A percentile compares a stretch with the other conserved stretches of the same genome.
phyloP scores from a whole-genome alignment of 2,113 vertebrate genomes.

The Pelobates fuscus region DNA sequence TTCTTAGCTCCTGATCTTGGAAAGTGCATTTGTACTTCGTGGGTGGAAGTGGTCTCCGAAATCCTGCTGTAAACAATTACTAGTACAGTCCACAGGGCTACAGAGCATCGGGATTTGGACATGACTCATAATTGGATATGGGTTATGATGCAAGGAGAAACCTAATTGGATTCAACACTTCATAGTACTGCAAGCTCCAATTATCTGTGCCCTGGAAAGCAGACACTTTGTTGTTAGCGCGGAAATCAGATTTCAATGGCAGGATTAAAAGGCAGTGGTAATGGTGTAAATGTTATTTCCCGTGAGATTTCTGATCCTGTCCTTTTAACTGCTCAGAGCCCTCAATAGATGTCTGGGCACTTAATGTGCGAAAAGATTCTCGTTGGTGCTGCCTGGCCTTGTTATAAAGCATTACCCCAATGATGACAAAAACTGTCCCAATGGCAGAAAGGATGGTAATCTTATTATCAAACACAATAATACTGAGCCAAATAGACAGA shows the following conservation, averaged over 20 bases:
- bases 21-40: not conserved
- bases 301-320: conserved; percentile 56
- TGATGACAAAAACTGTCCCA: conserved; percentile 80
- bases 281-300: not conserved
- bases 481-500: conserved; percentile 91
- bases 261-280: not conserved
- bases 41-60: not conserved
- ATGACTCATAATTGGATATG: not conserved
- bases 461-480: conserved; percentile 91
- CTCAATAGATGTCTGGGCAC: not conserved
- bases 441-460: conserved; percentile 83
- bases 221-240: too few relatives aligned
- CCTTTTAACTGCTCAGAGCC: conserved; percentile 58
- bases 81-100: not conserved
- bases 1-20: not conserved
- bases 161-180: not conserved
- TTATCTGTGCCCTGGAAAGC: not conserved
- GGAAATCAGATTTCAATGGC: not conserved
- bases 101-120: not conserved
- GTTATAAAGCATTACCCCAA: conserved; percentile 90
- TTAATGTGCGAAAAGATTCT: conserved; percentile 69
- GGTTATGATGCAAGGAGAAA: not conserved
- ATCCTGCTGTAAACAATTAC: not conserved
- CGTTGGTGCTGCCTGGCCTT: conserved; percentile 86
- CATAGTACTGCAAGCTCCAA: not conserved